Evolutionary conservation across 2,113 vertebrate genomes (phyloP), one percentile per base, ranked within the genome.

Genomic region (Chaetodon trifascialis): DNA sequence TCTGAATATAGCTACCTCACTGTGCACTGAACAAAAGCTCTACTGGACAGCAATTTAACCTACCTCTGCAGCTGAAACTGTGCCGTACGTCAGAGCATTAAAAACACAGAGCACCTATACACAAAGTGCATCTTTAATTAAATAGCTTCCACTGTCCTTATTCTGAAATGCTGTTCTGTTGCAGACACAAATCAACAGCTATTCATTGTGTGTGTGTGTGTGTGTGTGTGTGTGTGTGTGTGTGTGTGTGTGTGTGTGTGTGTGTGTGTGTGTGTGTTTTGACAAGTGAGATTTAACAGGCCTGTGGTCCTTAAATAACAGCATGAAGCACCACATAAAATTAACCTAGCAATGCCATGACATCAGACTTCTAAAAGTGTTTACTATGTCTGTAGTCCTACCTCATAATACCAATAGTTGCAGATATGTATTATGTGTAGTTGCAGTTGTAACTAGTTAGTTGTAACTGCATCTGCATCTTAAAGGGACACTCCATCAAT

Each of bases 321-420:
- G n/a, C n/a, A n/a, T n/a, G n/a, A n/a, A 66, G 46, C 25, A 49
- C 58, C 68, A 78, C 69, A 70, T 58, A 47, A 73, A 69, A 51
- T 58, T 8, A n/a, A 59, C 34, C 30, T 38, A 7, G 44, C 52
- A 46, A 34, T 59, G 11, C 21, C 65, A 40, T 42, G 38, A 65
- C 49, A 72, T 65, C 66, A 75, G 58, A 58, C 30, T 54, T n/a
- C 7, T 74, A 34, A 56, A 30, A 73, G 56, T 68, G 46, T 67
- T 73, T 54, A 73, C 25, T 11, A 42, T 62, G n/a, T 63, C 40
- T 71, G 47, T 30, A 11, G 49, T 23, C 58, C 5, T 4, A 6
- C 2, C 11, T 23, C 12, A 60, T 56, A 25, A 51, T 17, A 23
- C 23, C 16, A 25, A 36, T 4, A 38, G 77, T n/a, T 59, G 3